These are phyloP conservation scores for Temnopleurus reevesii DNA, from an alignment of 53 echinoderm and acorn worm genomes.

Conservation along the genomic window DNA sequence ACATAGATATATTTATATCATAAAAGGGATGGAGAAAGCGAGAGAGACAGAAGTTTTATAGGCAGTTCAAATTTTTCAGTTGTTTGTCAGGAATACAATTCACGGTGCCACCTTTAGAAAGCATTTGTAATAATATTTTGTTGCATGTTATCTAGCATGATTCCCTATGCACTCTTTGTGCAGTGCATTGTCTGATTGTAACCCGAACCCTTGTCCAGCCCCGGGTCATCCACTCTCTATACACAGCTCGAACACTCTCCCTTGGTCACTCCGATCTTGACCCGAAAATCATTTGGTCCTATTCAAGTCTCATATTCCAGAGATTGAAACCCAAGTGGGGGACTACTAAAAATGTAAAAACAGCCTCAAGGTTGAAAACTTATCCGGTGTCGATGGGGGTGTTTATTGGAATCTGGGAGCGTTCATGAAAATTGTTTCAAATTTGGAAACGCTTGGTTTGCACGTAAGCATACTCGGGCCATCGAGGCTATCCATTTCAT, in stretches of 20 bases:
- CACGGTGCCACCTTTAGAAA: not conserved
- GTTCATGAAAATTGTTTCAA: no score
- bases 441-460: not conserved
- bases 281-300: not conserved
- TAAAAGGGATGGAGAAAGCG: not conserved
- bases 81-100: not conserved
- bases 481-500: not conserved
- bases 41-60: not conserved
- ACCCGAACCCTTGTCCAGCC: not conserved
- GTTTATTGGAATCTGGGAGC: not conserved
- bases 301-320: not conserved
- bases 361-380: slow-evolving; percentile 10
- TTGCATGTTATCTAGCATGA: not conserved
- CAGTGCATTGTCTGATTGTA: not conserved
- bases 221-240: not conserved
- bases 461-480: not conserved
- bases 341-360: slow-evolving; percentile 27
- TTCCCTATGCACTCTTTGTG: not conserved
- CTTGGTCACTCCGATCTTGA: slow-evolving; percentile 23
- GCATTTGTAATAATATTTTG: not conserved
- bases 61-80: not conserved
- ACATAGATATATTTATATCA: not conserved
- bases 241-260: not conserved
- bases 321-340: slow-evolving; percentile 37
- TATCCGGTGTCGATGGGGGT: not conserved